Evolutionary conservation across 2,888 invertebrate genomes (phyloP).

Genomic region (Nudaria mundana): DNA sequence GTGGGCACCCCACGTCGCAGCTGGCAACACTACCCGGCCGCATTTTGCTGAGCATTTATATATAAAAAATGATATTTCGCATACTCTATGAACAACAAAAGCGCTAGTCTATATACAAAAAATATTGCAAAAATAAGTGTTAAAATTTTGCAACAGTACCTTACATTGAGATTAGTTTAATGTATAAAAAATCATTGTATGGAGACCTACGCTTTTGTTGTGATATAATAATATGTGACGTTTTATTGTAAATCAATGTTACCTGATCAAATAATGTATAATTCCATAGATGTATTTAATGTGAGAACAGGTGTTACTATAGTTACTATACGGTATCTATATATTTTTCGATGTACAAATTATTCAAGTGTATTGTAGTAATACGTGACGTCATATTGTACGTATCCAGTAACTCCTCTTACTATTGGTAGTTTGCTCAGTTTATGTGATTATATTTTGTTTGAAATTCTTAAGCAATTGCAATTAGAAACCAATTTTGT

Average conservation of each 20-base stretch:
- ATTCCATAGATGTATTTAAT: slow-evolving; percentile 65
- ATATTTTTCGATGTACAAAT: slow-evolving; percentile 67
- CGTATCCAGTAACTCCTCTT: slow-evolving; percentile 46
- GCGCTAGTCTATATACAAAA: slow-evolving; percentile 15
- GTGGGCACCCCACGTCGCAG: slow-evolving; percentile 43
- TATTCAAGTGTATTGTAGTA: slow-evolving; percentile 41
- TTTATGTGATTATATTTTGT: slow-evolving; percentile 59
- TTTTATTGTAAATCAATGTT: too few relatives aligned
- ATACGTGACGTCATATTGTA: too few relatives aligned
- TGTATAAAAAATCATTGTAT: too few relatives aligned
- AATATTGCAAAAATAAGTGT: slow-evolving; percentile 28
- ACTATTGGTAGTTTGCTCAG: slow-evolving; percentile 69
- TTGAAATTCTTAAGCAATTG: slow-evolving; percentile 64
- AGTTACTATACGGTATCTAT: slow-evolving; percentile 57
- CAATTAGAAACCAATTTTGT: slow-evolving; percentile 74
- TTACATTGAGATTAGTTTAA: too few relatives aligned
- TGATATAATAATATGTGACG: too few relatives aligned
- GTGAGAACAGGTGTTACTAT: slow-evolving; percentile 52
- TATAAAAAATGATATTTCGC: too few relatives aligned
- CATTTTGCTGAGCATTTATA: slow-evolving; percentile 66
- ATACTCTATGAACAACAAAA: too few relatives aligned
- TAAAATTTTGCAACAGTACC: too few relatives aligned
- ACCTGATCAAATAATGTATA: slow-evolving; percentile 39
- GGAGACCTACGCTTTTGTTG: too few relatives aligned
- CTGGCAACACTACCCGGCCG: slow-evolving; percentile 39